Conservation (phyloP, 2,888 invertebrate genomes). For the Rosalia funebris region DNA sequence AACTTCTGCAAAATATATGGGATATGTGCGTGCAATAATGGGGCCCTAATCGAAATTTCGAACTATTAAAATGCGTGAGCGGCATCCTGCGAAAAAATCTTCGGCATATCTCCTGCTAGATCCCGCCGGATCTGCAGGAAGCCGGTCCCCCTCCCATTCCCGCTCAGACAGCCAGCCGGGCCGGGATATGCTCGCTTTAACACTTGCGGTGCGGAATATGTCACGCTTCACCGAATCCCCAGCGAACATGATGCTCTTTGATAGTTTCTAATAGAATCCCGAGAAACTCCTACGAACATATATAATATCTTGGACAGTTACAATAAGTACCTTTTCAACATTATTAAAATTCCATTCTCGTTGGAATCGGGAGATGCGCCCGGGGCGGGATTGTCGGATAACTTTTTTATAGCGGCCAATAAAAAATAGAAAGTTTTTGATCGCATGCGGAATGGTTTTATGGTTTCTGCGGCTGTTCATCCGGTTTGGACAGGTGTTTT, state of each 20-base stretch:
- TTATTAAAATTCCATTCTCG: slow-evolving; percentile 19
- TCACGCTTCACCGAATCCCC: slow-evolving; percentile 39
- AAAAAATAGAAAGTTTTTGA: neutral
- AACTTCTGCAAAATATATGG: too few relatives aligned
- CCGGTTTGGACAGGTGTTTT: neutral
- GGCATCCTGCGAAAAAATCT: neutral
- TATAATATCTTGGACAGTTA: slow-evolving; percentile 27
- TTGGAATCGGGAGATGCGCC: neutral
- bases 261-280: slow-evolving; percentile 42
- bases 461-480: neutral
- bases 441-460: neutral
- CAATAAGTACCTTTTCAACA: slow-evolving; percentile 10
- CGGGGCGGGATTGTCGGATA: neutral
- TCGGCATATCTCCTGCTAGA: neutral
- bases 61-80: too few relatives aligned
- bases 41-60: too few relatives aligned
- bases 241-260: slow-evolving; percentile 38
- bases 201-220: slow-evolving; percentile 38
- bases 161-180: slow-evolving; percentile 3
- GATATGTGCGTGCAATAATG: too few relatives aligned
- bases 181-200: slow-evolving; percentile 29
- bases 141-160: neutral
- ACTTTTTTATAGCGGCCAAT: neutral
- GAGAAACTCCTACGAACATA: slow-evolving; percentile 21
- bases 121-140: neutral